Conservation (phyloP, 64 coral and sea anemone species). For the Montipora sp. region DNA sequence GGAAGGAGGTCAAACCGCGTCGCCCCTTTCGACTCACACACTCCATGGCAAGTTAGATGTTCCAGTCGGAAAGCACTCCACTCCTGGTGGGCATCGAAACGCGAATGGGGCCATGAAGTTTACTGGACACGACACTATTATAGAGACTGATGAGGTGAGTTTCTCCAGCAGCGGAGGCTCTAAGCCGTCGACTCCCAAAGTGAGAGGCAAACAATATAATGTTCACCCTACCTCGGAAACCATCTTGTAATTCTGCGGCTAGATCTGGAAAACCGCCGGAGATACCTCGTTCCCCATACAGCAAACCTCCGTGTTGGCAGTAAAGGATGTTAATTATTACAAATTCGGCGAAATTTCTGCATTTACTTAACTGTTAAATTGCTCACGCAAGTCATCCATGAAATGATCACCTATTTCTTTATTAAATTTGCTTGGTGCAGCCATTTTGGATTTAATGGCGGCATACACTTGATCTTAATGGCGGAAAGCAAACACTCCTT, state of each 20-base stretch:
- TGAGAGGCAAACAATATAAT: neutral
- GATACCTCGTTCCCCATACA: neutral
- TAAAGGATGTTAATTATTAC: neutral
- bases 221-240: slow-evolving; percentile 9
- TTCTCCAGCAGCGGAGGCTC: slow-evolving; percentile 31
- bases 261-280: neutral
- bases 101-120: slow-evolving; percentile 69
- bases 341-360: neutral
- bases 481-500: no score
- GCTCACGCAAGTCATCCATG: neutral
- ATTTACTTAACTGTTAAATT: no score
- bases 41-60: slow-evolving; percentile 3
- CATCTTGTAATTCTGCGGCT: neutral
- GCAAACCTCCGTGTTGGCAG: neutral
- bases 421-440: neutral
- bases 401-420: neutral
- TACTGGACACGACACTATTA: slow-evolving; percentile 23
- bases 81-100: slow-evolving; percentile 11
- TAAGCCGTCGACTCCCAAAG: slow-evolving; percentile 9
- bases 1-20: neutral
- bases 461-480: neutral
- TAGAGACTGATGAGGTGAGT: slow-evolving; percentile 50
- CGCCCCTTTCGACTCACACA: neutral
- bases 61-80: neutral
- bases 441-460: neutral